Evolutionary conservation across 2,888 invertebrate genomes (phyloP), one percentile per base, ranked within the genome.

Genomic region (Drosophila lutescens): DNA sequence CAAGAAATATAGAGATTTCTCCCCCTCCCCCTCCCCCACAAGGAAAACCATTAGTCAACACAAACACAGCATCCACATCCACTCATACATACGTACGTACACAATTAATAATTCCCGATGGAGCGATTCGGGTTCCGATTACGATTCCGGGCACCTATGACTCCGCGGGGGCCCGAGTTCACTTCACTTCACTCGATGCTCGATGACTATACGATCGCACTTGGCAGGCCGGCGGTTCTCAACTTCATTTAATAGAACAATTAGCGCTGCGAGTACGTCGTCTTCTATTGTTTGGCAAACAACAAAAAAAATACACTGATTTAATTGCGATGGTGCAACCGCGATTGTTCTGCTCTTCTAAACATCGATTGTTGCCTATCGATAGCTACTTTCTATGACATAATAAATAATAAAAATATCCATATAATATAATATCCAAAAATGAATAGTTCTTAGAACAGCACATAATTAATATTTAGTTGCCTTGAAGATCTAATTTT

Each of bases 221-320:
- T 47, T 49, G 26, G n/a, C 62, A 34, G 61, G 2, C 62, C 61
- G 62, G 49, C 62, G 34, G n/a, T 17, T 43, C 34, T 17, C 12
- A 43, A 23, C 15, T 43, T 49, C 62, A 62, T 62, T 62, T 62
- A 62, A 62, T 62, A 41, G n/a, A 32, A 62, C 41, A 49, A 62
- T 62, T 41, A 49, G n/a, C 62, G 17, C 10, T 43, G 20, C 30
- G 30, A 30, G 30, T 30, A 30, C 30, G 30, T 30, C 30, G 30
- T 30, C 30, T 30, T 1, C 40, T 51, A 43, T 62, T 62, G 62
- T 62, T 63, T 63, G 26, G 58, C 20, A 41, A 58, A 55, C 30
- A 56, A 57, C 43, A 57, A 59, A 32, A 15, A 15, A 56, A 43
- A 36, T 36, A 36, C 36, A 32, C 36, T 51, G 36, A 51, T 51